These are phyloP conservation scores for Abrostola triplasia DNA, from an alignment of 2,888 invertebrate species.

Conservation along the genomic window DNA sequence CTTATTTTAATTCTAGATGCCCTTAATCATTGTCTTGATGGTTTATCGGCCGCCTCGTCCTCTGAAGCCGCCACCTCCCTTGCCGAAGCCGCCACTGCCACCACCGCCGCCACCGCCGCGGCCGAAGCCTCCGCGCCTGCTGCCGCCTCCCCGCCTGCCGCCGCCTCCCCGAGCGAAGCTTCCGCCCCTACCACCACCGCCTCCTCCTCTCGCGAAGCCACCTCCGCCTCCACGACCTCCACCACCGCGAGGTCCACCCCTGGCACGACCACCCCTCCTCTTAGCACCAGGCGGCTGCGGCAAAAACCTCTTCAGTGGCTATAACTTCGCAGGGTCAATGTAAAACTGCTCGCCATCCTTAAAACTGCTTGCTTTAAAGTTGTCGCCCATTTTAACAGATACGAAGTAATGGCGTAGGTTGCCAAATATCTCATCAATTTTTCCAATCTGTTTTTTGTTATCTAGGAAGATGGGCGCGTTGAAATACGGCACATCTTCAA, in stretches of 20 bases:
- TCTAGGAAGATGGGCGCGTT: slow-evolving; percentile 99
- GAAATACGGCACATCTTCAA: slow-evolving; percentile 98
- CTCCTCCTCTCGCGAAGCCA: slow-evolving; percentile 69
- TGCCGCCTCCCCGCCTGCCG: too few species aligned
- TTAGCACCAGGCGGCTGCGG: slow-evolving; percentile 92
- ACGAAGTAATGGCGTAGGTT: slow-evolving; percentile 97
- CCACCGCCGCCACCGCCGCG: slow-evolving; percentile 54
- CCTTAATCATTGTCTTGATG: slow-evolving; percentile 42
- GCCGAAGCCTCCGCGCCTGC: slow-evolving; percentile 61
- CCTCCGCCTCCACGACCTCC: slow-evolving; percentile 64
- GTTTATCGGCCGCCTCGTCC: slow-evolving; percentile 57
- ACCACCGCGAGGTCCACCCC: slow-evolving; percentile 84
- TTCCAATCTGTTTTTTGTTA: slow-evolving; percentile 98
- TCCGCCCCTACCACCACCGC: slow-evolving; percentile 76
- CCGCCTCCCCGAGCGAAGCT: slow-evolving; percentile 68
- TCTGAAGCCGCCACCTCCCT: slow-evolving; percentile 57
- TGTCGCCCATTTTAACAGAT: slow-evolving; percentile 97
- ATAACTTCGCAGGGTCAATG: slow-evolving; percentile 97
- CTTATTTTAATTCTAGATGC: slow-evolving; percentile 44
- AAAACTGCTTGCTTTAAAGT: slow-evolving; percentile 97
- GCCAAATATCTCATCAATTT: slow-evolving; percentile 99
- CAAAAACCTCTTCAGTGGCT: slow-evolving; percentile 96
- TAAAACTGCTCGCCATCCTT: slow-evolving; percentile 94
- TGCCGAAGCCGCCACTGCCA: slow-evolving; percentile 59
- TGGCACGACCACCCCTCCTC: slow-evolving; percentile 88